These are phyloP conservation scores for Halictus rubicundus DNA, from an alignment of 1,140 invertebrate genomes.

Conservation along the genomic window DNA sequence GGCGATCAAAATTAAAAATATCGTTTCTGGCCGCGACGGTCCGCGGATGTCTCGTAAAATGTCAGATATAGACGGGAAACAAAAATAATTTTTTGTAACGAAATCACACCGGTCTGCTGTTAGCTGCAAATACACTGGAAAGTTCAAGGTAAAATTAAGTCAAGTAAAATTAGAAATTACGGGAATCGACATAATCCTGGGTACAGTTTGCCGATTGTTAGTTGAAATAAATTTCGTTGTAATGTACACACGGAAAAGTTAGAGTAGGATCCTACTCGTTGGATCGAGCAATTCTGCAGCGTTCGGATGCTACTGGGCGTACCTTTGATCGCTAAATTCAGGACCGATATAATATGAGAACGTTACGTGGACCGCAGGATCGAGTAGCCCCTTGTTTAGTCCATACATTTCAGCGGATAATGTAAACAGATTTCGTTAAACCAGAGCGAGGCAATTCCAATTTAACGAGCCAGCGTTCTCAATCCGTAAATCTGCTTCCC, in stretches of 20 bases:
- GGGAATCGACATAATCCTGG: not conserved
- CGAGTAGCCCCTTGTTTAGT: not conserved
- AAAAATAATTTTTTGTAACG: not conserved
- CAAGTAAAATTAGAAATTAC: not conserved
- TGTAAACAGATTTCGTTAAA: not conserved
- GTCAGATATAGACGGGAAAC: not conserved
- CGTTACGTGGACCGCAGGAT: not conserved
- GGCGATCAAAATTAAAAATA: constrained; percentile 4
- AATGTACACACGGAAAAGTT: too few relatives aligned
- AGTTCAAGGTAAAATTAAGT: not conserved
- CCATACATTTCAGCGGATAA: not conserved
- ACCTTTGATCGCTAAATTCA: too few relatives aligned
- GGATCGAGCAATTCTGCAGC: too few relatives aligned
- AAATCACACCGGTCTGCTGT: not conserved
- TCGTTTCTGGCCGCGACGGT: not conserved
- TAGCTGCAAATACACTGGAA: not conserved
- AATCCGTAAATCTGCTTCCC: not conserved
- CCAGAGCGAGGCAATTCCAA: not conserved
- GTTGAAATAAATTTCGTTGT: not conserved
- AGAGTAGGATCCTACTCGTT: too few relatives aligned
- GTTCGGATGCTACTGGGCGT: too few relatives aligned
- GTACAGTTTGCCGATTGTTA: not conserved
- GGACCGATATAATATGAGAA: too few relatives aligned
- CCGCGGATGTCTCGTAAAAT: not conserved
- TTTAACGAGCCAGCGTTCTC: not conserved